Percentiles rank a stretch among this genome's conserved stretches.
Conservation (phyloP, 2,797 vertebrate genomes). For the Meda fulgida region DNA sequence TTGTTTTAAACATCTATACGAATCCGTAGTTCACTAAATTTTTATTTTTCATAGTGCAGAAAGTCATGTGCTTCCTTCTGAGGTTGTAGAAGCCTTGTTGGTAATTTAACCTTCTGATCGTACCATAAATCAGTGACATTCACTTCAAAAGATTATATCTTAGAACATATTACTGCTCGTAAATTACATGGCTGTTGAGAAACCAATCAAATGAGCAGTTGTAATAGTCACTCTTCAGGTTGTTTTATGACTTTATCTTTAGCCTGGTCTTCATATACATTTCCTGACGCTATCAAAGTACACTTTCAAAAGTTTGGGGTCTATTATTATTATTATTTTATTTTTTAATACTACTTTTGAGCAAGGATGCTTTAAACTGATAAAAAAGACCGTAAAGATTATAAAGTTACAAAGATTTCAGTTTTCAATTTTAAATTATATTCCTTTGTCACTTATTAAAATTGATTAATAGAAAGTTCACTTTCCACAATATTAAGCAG, state of each 20-base stretch:
- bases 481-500: not conserved
- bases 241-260: not conserved
- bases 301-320: not conserved
- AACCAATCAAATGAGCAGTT: not conserved
- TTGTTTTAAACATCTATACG: too few species aligned
- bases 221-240: not conserved
- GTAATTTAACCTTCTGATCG: not conserved
- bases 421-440: not conserved
- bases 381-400: too few species aligned
- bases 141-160: not conserved
- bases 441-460: too few species aligned
- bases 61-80: not conserved
- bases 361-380: not conserved
- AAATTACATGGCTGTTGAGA: not conserved
- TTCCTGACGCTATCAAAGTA: not conserved
- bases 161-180: not conserved
- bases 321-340: too few species aligned
- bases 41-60: not conserved
- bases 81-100: not conserved
- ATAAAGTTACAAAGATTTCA: too few species aligned
- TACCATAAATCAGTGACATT: not conserved
- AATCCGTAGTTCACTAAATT: not conserved
- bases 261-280: not conserved
- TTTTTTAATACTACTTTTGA: not conserved
- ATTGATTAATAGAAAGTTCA: too few species aligned